A percentile compares a stretch with the other conserved stretches of the same genome.
phyloP scores from a whole-genome alignment of 2,113 vertebrate species.

The Tragelaphus scriptus region DNA sequence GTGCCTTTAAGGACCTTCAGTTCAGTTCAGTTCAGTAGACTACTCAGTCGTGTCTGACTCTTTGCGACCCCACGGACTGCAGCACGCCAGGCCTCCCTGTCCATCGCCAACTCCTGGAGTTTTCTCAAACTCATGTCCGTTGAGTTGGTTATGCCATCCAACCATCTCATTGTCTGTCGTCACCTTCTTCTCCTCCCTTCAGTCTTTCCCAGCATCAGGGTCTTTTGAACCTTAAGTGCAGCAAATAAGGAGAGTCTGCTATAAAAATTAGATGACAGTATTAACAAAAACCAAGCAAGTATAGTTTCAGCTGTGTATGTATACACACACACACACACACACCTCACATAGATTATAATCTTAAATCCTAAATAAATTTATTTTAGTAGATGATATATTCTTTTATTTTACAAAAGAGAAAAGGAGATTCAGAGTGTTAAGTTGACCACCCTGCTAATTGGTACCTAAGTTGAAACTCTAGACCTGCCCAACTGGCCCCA shows the following conservation, averaged over 20 bases:
- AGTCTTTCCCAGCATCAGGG: not conserved
- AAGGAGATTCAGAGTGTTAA: not conserved
- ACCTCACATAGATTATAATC: not conserved
- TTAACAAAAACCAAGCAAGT: not conserved
- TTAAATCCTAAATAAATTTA: not conserved
- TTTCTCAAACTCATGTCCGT: not conserved
- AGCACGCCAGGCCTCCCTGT: not conserved
- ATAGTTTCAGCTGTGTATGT: not conserved
- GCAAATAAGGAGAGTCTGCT: not conserved
- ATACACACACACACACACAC: too few species aligned
- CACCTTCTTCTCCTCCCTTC: not conserved
- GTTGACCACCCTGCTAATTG: not conserved
- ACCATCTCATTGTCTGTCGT: not conserved
- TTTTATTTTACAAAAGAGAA: not conserved
- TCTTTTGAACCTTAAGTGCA: not conserved
- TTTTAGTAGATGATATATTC: not conserved
- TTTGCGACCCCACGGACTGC: not conserved
- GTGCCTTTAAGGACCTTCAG: not conserved
- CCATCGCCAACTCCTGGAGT: not conserved
- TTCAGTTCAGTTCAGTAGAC: not conserved
- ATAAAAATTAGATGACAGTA: not conserved
- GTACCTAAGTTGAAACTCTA: not conserved
- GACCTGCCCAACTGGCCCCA: not conserved
- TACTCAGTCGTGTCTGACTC: not conserved
- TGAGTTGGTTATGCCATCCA: not conserved